Conservation (phyloP, 2,113 vertebrate species). For the Aptenodytes patagonicus region DNA sequence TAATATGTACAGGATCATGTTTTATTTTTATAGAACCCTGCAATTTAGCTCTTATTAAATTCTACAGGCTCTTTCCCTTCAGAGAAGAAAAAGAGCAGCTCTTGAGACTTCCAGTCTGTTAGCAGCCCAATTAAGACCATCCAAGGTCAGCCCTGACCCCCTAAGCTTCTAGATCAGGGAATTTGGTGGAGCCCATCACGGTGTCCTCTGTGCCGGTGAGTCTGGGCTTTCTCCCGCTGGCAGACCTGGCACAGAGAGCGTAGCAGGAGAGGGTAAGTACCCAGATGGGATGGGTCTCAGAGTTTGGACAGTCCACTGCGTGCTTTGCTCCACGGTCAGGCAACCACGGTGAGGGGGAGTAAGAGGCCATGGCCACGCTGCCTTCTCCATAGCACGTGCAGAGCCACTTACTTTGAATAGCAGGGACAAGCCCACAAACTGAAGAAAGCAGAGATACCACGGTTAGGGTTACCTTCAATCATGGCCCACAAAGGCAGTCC, state of each 20-base stretch:
- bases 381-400: neutral
- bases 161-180: neutral
- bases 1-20: neutral
- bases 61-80: neutral
- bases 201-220: neutral
- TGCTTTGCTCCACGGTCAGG: neutral
- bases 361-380: neutral
- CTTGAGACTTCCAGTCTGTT: neutral
- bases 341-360: fast-evolving
- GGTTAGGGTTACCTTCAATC: neutral
- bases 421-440: neutral
- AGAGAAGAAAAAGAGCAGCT: neutral
- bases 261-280: neutral
- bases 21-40: neutral
- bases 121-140: neutral
- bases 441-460: neutral
- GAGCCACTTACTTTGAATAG: neutral
- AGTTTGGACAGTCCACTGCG: neutral
- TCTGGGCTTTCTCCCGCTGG: neutral
- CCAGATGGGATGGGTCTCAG: neutral
- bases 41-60: neutral
- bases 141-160: neutral
- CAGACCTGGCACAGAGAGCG: neutral
- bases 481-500: neutral
- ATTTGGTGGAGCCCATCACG: neutral